Conservation (phyloP, 2,888 invertebrate species). For the Drosophila mettleri region DNA sequence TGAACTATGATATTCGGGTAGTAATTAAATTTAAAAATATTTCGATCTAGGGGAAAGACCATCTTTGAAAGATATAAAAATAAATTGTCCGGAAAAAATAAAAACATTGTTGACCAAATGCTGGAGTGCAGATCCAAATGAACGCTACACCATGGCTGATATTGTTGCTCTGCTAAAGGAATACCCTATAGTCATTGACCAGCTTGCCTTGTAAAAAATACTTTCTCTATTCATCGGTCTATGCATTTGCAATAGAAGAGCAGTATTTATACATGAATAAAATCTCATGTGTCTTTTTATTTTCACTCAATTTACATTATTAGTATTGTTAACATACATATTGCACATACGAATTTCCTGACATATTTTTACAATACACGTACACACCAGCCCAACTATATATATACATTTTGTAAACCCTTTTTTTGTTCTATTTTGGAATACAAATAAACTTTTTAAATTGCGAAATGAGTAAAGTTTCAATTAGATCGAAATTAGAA, state of each 20-base stretch:
- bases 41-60: conserved; percentile 40
- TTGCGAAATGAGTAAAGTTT: conserved; percentile 26
- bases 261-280: not conserved
- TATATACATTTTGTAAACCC: too few relatives aligned
- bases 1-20: not conserved
- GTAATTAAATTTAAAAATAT: not conserved
- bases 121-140: conserved; percentile 26
- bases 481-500: conserved; percentile 17
- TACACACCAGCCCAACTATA: too few relatives aligned
- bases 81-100: conserved; percentile 22
- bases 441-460: not conserved
- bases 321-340: not conserved
- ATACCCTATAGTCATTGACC: not conserved
- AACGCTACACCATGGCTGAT: conserved; percentile 35
- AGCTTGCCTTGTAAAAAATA: conserved; percentile 8
- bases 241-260: too few relatives aligned
- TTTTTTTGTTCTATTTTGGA: conserved; percentile 5
- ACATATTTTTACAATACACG: not conserved
- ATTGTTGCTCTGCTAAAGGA: conserved; percentile 15
- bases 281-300: not conserved
- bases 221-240: too few relatives aligned
- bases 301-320: not conserved
- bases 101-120: conserved; percentile 23
- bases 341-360: not conserved
- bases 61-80: not conserved